phyloP scores from a whole-genome alignment of 2,888 invertebrate species.

The Yponomeuta sedellus region DNA sequence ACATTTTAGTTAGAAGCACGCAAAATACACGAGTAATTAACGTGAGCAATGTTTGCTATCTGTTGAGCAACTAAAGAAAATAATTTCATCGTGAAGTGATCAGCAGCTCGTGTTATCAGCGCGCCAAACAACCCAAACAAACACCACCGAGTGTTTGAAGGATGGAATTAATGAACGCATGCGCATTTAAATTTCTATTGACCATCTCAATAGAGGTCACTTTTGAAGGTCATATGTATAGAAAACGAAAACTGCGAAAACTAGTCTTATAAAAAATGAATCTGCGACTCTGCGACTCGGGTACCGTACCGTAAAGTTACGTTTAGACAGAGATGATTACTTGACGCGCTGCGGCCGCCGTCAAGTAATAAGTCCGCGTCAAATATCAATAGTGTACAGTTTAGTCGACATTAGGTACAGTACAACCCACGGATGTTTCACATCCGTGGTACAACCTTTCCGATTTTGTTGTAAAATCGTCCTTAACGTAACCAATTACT shows the following conservation, averaged over 20 bases:
- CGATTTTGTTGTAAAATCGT: no score
- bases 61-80: conserved; percentile 59
- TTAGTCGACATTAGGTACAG: no score
- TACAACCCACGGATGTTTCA: no score
- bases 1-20: conserved; percentile 48
- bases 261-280: no score
- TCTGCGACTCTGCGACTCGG: no score
- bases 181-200: conserved; percentile 53
- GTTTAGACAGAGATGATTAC: no score
- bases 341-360: no score
- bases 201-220: conserved; percentile 46
- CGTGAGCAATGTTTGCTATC: conserved; percentile 53
- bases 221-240: conserved; percentile 45
- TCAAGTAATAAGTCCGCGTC: no score
- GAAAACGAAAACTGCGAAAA: not conserved
- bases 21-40: conserved; percentile 26
- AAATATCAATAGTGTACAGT: no score
- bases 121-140: conserved; percentile 70
- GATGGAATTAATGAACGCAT: conserved; percentile 53
- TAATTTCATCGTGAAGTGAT: conserved; percentile 60
- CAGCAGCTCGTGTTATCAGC: conserved; percentile 53
- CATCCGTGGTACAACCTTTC: no score
- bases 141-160: conserved; percentile 31
- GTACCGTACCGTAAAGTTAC: no score
- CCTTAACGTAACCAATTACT: no score